Percentiles rank a stretch among this genome's conserved stretches.
phyloP scores from a whole-genome alignment of 1,140 invertebrate species.

The Pectinophora gossypiella region DNA sequence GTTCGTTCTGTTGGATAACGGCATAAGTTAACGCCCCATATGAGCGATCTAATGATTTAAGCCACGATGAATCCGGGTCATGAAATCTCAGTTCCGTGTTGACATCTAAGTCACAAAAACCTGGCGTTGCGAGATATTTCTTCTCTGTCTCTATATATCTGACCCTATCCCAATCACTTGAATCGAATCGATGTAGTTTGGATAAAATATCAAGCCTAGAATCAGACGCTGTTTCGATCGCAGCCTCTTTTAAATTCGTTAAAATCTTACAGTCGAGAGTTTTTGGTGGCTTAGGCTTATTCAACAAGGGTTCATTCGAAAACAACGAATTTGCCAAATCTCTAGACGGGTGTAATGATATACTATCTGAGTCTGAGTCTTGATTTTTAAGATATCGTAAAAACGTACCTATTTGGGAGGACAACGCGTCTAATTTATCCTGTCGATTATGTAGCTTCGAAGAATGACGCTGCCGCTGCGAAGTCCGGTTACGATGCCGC shows the following conservation, averaged over 20 bases:
- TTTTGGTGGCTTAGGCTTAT: background rate
- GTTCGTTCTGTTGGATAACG: background rate
- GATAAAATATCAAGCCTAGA: background rate
- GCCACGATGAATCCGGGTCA: constrained; percentile 1
- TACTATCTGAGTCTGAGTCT: background rate
- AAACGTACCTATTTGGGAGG: background rate
- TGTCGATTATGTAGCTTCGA: background rate
- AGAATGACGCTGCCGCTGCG: background rate
- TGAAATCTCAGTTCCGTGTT: background rate
- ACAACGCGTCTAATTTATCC: background rate
- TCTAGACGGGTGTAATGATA: background rate
- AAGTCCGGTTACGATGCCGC: background rate
- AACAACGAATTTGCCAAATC: background rate
- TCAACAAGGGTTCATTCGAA: background rate
- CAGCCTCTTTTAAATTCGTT: constrained; percentile 4
- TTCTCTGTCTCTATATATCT: background rate
- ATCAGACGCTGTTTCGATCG: background rate
- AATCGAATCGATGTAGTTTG: constrained; percentile 1
- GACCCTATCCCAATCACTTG: background rate
- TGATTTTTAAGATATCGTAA: too few species aligned
- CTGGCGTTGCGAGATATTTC: constrained; percentile 2
- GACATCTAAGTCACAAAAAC: constrained; percentile 1
- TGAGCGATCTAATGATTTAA: background rate
- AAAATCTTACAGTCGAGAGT: background rate
- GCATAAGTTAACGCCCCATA: background rate